A percentile compares a stretch with the other conserved stretches of the same genome.
These are phyloP conservation scores for Salticus scenicus DNA, from an alignment of 2,888 invertebrate genomes.

Conservation along the genomic window DNA sequence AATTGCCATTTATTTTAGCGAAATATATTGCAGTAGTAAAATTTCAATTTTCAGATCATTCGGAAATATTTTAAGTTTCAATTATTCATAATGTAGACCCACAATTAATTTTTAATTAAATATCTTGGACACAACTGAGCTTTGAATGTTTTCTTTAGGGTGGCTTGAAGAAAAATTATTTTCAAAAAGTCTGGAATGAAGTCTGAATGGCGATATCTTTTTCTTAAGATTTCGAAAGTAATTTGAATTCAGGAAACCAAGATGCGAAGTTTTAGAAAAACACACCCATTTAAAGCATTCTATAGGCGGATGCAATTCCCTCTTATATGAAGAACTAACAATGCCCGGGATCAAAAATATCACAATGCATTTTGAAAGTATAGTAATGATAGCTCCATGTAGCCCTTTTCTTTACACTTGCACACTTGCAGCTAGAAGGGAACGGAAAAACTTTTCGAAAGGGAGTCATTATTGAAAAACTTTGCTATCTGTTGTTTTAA, in stretches of 20 bases:
- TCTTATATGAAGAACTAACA: not conserved
- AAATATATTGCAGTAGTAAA: too few species aligned
- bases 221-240: not conserved
- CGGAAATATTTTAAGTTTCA: too few species aligned
- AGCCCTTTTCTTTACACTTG: not conserved
- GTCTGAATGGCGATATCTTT: not conserved
- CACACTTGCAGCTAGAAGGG: not conserved
- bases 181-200: not conserved
- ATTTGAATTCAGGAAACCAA: conserved; percentile 1
- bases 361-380: conserved; percentile 17
- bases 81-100: too few species aligned
- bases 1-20: too few species aligned
- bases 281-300: not conserved
- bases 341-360: conserved; percentile 12
- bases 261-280: not conserved
- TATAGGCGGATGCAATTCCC: not conserved
- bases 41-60: too few species aligned
- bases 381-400: conserved; percentile 12
- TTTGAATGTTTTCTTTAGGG: not conserved
- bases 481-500: conserved; percentile 63
- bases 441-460: conserved; percentile 29
- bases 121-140: not conserved
- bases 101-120: conserved; percentile 6
- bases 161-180: not conserved
- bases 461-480: conserved; percentile 58